Conservation (phyloP, 2,797 vertebrate genomes). For the Paguma larvata region DNA sequence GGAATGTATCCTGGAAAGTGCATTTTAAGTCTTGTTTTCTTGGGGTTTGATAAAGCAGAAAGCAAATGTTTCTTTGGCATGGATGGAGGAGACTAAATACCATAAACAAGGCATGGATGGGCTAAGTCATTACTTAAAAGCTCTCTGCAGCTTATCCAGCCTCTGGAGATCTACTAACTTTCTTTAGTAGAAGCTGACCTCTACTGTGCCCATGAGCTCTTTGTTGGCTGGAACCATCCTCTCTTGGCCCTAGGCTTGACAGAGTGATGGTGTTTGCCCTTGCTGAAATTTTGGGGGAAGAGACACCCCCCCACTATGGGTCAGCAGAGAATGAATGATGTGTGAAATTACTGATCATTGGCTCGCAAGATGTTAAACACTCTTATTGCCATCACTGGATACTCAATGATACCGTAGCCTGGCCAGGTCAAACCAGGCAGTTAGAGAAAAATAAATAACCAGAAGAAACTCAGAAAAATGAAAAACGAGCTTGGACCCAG, state of each 20-base stretch:
- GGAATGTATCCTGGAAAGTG: not conserved
- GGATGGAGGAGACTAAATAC: not conserved
- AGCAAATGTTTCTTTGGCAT: not conserved
- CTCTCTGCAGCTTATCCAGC: not conserved
- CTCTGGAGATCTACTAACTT: not conserved
- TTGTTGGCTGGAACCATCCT: not conserved
- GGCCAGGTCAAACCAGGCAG: not conserved
- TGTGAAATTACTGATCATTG: not conserved
- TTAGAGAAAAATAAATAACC: not conserved
- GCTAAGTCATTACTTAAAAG: not conserved
- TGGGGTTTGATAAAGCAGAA: not conserved
- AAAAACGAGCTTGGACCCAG: not conserved
- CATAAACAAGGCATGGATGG: not conserved
- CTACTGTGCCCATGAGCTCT: not conserved
- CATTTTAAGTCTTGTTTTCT: not conserved
- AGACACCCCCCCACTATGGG: accelerated
- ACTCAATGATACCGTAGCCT: not conserved
- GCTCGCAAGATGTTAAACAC: not conserved
- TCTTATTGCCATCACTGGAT: not conserved
- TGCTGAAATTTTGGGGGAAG: not conserved
- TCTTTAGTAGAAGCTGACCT: not conserved
- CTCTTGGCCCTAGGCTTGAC: not conserved
- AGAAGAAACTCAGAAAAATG: not conserved
- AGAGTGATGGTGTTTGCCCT: not conserved
- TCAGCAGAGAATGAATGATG: not conserved